A percentile compares a stretch with the other conserved stretches of the same genome.
Evolutionary conservation across 30 jellyfish, hydroid and myxozoan genomes (phyloP).

Genomic region (Aurelia aurita complex sp. Pacific): DNA sequence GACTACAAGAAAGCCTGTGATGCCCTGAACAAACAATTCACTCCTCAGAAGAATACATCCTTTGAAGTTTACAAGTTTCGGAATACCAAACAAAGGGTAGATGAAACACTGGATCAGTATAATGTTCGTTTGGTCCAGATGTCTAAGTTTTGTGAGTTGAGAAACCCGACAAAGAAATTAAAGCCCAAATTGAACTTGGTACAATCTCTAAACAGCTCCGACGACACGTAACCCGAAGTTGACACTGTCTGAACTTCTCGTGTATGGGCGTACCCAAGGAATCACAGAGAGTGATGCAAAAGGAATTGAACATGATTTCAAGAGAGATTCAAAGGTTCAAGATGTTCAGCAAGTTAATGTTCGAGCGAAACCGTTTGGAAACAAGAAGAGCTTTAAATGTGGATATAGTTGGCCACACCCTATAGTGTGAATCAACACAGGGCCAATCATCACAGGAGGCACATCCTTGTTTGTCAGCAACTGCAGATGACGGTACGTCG

Average conservation of each 20-base stretch:
- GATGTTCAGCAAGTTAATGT: not conserved
- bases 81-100: not conserved
- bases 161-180: not conserved
- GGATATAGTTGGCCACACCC: slow-evolving; percentile 37
- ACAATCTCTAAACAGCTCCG: not conserved
- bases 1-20: not conserved
- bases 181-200: not conserved
- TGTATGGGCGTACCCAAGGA: too few species aligned
- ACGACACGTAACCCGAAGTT: not conserved
- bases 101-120: slow-evolving; percentile 5
- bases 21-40: not conserved
- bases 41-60: too few species aligned
- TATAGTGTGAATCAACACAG: slow-evolving; percentile 16
- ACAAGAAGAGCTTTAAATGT: slow-evolving; percentile 19
- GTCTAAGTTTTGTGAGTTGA: slow-evolving; percentile 3
- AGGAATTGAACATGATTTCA: not conserved
- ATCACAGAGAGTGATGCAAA: too few species aligned
- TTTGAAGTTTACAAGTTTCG: not conserved
- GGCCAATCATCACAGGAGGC: slow-evolving; percentile 38
- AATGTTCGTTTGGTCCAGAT: not conserved
- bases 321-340: not conserved
- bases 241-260: too few species aligned
- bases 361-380: not conserved
- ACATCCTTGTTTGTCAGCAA: not conserved
- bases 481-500: slow-evolving; percentile 22